Percentiles rank a stretch among this genome's conserved stretches.
Conservation (phyloP, 2,797 vertebrate genomes). For the Brachyalestes nurse region DNA sequence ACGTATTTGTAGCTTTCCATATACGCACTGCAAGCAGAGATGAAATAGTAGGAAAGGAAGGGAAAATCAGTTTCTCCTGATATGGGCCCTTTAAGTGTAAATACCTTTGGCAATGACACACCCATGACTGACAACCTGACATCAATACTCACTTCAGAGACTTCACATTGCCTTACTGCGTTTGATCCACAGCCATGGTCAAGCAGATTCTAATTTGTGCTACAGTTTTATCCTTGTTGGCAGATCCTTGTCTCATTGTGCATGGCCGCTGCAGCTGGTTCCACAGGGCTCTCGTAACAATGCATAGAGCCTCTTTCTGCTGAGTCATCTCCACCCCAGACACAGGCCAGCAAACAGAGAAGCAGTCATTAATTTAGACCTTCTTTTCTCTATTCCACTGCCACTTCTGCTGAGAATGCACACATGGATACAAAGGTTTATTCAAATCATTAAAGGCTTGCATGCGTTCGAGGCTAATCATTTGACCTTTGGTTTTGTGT, state of each 20-base stretch:
- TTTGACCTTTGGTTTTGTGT: constrained; percentile 80
- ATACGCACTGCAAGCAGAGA: too few species aligned
- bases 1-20: too few species aligned
- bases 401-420: constrained; percentile 78
- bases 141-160: constrained; percentile 9
- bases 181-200: constrained; percentile 24
- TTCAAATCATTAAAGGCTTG: constrained; percentile 75
- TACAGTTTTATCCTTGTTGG: constrained; percentile 46
- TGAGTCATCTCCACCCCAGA: constrained; percentile 72
- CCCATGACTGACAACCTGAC: constrained; percentile 7
- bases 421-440: constrained; percentile 74
- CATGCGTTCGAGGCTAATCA: constrained; percentile 75
- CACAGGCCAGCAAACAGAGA: constrained; percentile 71
- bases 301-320: constrained; percentile 65
- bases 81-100: constrained; percentile 6
- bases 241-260: constrained; percentile 50
- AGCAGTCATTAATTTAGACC: constrained; percentile 77
- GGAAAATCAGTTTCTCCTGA: neutral
- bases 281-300: constrained; percentile 47
- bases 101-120: constrained; percentile 11
- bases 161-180: constrained; percentile 2
- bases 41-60: too few species aligned
- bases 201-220: constrained; percentile 39
- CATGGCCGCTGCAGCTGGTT: constrained; percentile 55
- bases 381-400: constrained; percentile 75